phyloP scores from a whole-genome alignment of 2,888 invertebrate species.

The Sialis fuliginosa region DNA sequence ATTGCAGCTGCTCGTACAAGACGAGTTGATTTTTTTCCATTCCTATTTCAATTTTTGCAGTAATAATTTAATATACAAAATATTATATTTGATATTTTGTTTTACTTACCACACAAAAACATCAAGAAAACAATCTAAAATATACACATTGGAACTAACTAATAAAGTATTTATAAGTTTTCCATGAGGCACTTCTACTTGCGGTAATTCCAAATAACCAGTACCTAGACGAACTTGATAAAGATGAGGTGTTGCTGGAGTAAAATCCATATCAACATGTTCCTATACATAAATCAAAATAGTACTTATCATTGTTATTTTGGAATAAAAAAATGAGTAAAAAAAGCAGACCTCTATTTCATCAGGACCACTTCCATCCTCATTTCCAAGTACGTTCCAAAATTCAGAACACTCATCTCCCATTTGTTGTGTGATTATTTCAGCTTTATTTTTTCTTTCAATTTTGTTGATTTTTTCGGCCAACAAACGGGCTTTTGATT shows the following conservation, averaged over 20 bases:
- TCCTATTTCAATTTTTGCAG: constrained; percentile 34
- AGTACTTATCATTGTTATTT: constrained; percentile 14
- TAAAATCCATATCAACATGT: constrained; percentile 50
- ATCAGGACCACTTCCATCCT: constrained; percentile 29
- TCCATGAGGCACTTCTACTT: constrained; percentile 61
- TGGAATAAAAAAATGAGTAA: constrained; percentile 9
- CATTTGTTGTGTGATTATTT: constrained; percentile 68
- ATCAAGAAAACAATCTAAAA: constrained; percentile 85
- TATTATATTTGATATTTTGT: neutral
- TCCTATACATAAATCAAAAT: constrained; percentile 29
- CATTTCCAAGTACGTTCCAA: constrained; percentile 53
- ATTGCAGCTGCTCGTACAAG: constrained; percentile 89
- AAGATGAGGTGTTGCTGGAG: constrained; percentile 51
- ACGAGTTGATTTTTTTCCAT: constrained; percentile 93
- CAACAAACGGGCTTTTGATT: constrained; percentile 76
- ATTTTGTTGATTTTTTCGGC: constrained; percentile 98
- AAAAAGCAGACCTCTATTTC: constrained; percentile 22
- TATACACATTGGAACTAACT: constrained; percentile 84
- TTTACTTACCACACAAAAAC: constrained; percentile 77
- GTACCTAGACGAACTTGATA: constrained; percentile 95
- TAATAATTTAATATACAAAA: constrained; percentile 1
- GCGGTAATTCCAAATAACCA: constrained; percentile 96
- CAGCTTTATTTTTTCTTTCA: constrained; percentile 88
- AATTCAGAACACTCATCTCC: constrained; percentile 73
- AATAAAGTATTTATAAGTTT: constrained; percentile 62